A percentile compares a stretch with the other conserved stretches of the same genome.
phyloP scores from a whole-genome alignment of 2,797 vertebrate species.

The Bufotes viridis region DNA sequence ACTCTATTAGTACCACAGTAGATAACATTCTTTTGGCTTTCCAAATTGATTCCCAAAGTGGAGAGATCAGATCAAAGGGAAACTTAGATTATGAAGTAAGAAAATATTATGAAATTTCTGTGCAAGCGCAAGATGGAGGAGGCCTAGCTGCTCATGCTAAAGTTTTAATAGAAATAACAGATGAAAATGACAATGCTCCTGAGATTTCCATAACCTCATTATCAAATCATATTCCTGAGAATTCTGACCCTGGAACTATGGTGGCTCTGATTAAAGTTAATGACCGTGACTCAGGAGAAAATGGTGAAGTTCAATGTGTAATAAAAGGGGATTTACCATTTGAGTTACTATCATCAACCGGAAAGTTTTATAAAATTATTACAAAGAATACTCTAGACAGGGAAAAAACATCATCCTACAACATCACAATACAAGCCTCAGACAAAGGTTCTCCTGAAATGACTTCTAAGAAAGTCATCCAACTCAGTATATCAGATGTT shows the following conservation, averaged over 20 bases:
- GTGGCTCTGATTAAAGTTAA: background rate
- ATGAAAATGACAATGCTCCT: slow-evolving; percentile 91
- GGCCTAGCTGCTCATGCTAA: background rate
- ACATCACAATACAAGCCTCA: slow-evolving; percentile 51
- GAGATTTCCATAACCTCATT: slow-evolving; percentile 87
- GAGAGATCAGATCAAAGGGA: slow-evolving; percentile 74
- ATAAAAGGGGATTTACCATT: background rate
- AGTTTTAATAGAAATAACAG: slow-evolving; percentile 79
- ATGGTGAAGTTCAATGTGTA: background rate
- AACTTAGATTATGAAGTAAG: slow-evolving; percentile 73
- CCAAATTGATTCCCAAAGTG: slow-evolving; percentile 73
- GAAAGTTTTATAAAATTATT: slow-evolving; percentile 13
- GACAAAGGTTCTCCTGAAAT: background rate
- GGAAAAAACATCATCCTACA: slow-evolving; percentile 84
- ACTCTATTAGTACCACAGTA: slow-evolving; percentile 69
- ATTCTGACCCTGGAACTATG: background rate
- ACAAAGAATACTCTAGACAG: slow-evolving; percentile 80
- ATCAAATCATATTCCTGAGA: slow-evolving; percentile 73
- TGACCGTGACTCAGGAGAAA: background rate
- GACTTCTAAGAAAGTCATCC: background rate
- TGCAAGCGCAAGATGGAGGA: background rate
- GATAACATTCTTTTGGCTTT: slow-evolving; percentile 65
- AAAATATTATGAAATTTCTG: slow-evolving; percentile 76
- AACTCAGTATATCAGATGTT: slow-evolving; percentile 84
- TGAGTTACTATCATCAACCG: background rate